These are phyloP conservation scores for Drusus annulatus DNA, from an alignment of 1,140 invertebrate species.

Conservation along the genomic window DNA sequence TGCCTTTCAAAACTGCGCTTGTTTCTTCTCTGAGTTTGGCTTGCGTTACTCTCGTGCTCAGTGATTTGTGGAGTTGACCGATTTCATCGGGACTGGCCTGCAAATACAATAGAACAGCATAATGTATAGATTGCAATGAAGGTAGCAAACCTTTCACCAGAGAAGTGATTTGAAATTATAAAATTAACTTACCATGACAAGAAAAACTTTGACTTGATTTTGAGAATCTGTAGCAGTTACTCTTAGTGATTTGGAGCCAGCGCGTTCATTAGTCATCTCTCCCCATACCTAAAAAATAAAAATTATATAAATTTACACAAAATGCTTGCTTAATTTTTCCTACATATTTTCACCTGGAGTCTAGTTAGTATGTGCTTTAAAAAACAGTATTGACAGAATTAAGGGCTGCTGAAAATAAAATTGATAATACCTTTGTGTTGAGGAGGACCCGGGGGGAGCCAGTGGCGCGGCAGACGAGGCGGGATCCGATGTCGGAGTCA, in stretches of 20 bases:
- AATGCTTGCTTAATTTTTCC: too few species aligned
- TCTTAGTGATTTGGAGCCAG: conserved; percentile 88
- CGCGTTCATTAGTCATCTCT: conserved; percentile 91
- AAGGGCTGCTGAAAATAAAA: too few species aligned
- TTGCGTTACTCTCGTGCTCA: conserved; percentile 46
- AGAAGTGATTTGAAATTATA: not conserved
- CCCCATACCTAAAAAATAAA: conserved; percentile 79
- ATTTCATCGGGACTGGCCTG: conserved; percentile 57
- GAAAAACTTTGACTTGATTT: conserved; percentile 88
- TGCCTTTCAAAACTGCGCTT: not conserved
- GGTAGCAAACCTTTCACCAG: not conserved
- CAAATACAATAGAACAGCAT: conserved; percentile 21
- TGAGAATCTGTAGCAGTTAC: conserved; percentile 90
- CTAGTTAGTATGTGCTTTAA: too few species aligned
- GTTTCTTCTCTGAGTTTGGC: conserved; percentile 44
- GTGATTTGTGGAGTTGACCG: conserved; percentile 43
- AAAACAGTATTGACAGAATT: too few species aligned
- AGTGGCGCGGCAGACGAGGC: conserved; percentile 88
- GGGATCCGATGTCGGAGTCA: conserved; percentile 78
- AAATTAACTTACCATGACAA: conserved; percentile 78
- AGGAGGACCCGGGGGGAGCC: conserved; percentile 91
- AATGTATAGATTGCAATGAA: not conserved
- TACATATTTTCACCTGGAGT: too few species aligned
- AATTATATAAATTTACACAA: too few species aligned
- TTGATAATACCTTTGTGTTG: conserved; percentile 85